Base-by-base conservation (phyloP, 1,140 invertebrate species). In the Drosophila kepulauana region DNA sequence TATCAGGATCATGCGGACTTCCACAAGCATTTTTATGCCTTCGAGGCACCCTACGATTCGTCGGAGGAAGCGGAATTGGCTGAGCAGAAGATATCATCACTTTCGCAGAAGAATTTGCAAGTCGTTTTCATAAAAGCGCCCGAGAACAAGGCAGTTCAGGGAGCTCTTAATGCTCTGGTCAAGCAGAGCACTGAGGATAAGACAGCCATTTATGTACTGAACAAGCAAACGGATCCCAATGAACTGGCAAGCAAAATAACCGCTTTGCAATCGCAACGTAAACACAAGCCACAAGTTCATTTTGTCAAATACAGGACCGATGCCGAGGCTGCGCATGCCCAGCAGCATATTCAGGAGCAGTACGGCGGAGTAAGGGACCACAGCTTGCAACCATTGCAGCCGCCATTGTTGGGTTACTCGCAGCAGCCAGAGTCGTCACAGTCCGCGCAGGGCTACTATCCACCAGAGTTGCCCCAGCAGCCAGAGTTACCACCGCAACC, bases 251-350 rank as follows among this genome's bases (percentile, higher is more conserved):
- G 84, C 56, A 75, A 91, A 79, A 49, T 92, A 0, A 81, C 52
- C 54, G 59, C 65, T 33, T 4, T 80, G 10, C 75, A 66, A 25
- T 7, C 57, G 5, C 80, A 87, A 0, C 72, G 79, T 30, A 81
- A 79, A 45, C 66, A 82, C 54, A 91, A 90, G 65, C 91, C 91
- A 1, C 79, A 91, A 69, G 91, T 92, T 56, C 88, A 92, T 63
- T 92, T 92, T 75, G 91, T 92, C 25, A 92, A 92, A 80, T 92
- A 92, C 57, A 86, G 82, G 52, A 92, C 91, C 15, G 91, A 91
- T 56, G 91, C 77, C 64, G 91, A 92, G 43, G 91, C 91, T 33
- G 78, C 54, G 49, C 82, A 84, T 45, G 91, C 91, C 20, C 91
- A 92, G 68, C 78, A 78, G 35, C 75, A 81, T 51, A 92, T 92